Evolutionary conservation across 2,888 invertebrate species (phyloP).

Genomic region (Nowickia ferox): DNA sequence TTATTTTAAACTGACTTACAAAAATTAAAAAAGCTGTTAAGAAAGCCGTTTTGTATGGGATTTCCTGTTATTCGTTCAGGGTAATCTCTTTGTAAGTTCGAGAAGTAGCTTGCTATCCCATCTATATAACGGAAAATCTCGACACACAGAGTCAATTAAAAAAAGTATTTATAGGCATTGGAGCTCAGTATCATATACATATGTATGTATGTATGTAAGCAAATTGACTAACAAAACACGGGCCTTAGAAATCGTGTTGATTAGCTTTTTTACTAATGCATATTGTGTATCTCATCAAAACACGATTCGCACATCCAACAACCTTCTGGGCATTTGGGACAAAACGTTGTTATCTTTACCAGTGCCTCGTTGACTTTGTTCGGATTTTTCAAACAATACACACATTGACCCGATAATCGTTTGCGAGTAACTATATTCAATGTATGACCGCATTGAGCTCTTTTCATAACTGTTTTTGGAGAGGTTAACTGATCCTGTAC

Average conservation of each 20-base stretch:
- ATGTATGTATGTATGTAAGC: too few relatives aligned
- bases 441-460: constrained; percentile 78
- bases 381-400: constrained; percentile 79
- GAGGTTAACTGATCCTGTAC: constrained; percentile 71
- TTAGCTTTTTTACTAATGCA: neutral
- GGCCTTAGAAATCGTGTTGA: neutral
- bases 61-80: too few relatives aligned
- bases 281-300: constrained; percentile 76
- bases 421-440: constrained; percentile 79
- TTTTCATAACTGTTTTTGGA: constrained; percentile 78
- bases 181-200: too few relatives aligned
- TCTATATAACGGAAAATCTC: too few relatives aligned
- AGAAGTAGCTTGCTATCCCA: too few relatives aligned
- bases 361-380: constrained; percentile 72
- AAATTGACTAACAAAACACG: neutral
- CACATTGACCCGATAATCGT: constrained; percentile 81
- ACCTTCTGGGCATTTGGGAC: constrained; percentile 81
- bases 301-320: constrained; percentile 82
- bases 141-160: too few relatives aligned
- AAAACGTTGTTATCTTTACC: constrained; percentile 80
- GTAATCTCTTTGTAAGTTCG: too few relatives aligned
- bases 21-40: too few relatives aligned
- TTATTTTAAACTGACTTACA: too few relatives aligned
- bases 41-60: too few relatives aligned
- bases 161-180: too few relatives aligned